Base-by-base conservation (phyloP, 37 sponge, comb jelly and placozoan genomes). In the Ephydatia muelleri region DNA sequence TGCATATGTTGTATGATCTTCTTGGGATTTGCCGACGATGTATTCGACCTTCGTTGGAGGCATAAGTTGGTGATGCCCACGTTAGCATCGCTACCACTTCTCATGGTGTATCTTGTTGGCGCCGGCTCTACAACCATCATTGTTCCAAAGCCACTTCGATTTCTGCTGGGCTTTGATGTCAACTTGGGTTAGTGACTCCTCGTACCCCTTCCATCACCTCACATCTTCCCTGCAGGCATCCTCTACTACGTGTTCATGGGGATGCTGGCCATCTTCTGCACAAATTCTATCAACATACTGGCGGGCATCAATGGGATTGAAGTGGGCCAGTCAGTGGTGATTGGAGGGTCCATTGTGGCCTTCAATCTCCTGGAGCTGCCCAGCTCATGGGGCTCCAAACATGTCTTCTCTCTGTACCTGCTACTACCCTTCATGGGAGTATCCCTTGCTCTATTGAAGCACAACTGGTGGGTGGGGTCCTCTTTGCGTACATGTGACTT, bases 261-360 rank as follows among this genome's bases (percentile, higher is more conserved):
- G 4, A 92, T 98, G 95, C 75, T 98, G 92, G 94, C 99, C 31
- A 96, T 98, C 47, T 98, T 98, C 86, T 98, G 99, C 76, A 96
- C 99, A 34, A 98, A 98, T 85, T 92, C 96, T 36, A 98, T 98
- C 88, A 98, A 98, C 82, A 98, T 98, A 38, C 95, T 96, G 38
- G 94, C 99, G 14, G 99, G 99, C 26, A 92, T 98, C 70, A 98
- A 98, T 77, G 99, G 99, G 8, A 86, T 98, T 6, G 99, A 98
- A 75, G 92, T 88, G 40, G 99, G 99, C 0, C 99, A 98, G 81
- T 94, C 96, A 12, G 67, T 94, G 19, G 87, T 98, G 67, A 98
- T 98, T 31, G 89, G 84, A 21, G 26, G 72, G 19, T 92, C 93
- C 65, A 86, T 98, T 47, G 36, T 94, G 14, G 31, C 85, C 38